These are phyloP conservation scores for Falco naumanni DNA, from an alignment of 2,797 vertebrate species.

Conservation along the genomic window DNA sequence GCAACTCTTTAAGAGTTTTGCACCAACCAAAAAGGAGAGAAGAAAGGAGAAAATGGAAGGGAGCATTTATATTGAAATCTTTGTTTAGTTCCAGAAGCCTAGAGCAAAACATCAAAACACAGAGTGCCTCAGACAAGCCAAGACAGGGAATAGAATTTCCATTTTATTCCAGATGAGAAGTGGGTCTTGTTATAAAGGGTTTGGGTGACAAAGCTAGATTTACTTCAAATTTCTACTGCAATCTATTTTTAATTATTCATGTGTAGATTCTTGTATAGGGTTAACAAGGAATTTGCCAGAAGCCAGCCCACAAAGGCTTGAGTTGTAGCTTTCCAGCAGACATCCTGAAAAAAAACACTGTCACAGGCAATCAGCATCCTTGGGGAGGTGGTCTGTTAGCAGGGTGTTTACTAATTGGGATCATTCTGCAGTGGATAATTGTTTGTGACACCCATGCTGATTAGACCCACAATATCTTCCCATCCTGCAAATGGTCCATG, in stretches of 20 bases:
- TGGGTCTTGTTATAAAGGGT: conserved; percentile 19
- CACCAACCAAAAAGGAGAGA: neutral
- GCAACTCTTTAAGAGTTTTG: neutral
- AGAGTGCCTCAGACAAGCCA: neutral
- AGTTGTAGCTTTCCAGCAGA: conserved; percentile 51
- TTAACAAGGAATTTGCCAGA: conserved; percentile 59
- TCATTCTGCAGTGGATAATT: conserved; percentile 54
- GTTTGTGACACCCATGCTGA: conserved; percentile 69
- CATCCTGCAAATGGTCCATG: conserved; percentile 53
- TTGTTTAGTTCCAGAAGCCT: conserved; percentile 49
- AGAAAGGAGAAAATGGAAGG: conserved; percentile 29
- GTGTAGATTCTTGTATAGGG: conserved; percentile 39
- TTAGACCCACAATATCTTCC: conserved; percentile 52
- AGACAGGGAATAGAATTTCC: conserved; percentile 40
- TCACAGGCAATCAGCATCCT: conserved; percentile 72
- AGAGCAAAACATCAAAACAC: conserved; percentile 29
- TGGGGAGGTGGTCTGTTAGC: conserved; percentile 62
- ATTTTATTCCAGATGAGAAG: conserved; percentile 25
- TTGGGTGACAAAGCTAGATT: conserved; percentile 16
- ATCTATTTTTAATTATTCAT: conserved; percentile 61
- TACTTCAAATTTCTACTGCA: conserved; percentile 26
- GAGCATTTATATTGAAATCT: conserved; percentile 11
- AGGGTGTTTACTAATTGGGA: conserved; percentile 71
- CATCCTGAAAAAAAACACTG: conserved; percentile 62
- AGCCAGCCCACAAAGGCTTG: conserved; percentile 33